Evolutionary conservation across 1,140 invertebrate species (phyloP).

Genomic region (Microplitis demolitor): DNA sequence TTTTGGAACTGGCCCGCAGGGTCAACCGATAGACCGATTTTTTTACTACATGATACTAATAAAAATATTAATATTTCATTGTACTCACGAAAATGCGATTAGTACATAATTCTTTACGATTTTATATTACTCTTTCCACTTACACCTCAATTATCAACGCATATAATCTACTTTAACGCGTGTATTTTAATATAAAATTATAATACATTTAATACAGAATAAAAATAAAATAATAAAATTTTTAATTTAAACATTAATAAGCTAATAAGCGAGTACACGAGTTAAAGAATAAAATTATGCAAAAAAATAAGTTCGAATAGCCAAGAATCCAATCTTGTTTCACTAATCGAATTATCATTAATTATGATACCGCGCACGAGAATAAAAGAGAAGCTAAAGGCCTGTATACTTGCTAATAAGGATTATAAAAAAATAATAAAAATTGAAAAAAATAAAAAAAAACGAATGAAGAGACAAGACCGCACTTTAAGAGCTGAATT

Average conservation of each 20-base stretch:
- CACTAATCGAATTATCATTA: conserved; percentile 57
- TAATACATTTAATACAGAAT: too few relatives aligned
- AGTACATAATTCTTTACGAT: too few relatives aligned
- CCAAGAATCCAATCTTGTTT: conserved; percentile 42
- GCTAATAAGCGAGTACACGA: background rate
- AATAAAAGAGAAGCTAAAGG: conserved; percentile 4
- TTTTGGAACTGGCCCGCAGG: too few relatives aligned
- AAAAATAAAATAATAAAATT: background rate
- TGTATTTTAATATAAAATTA: too few relatives aligned
- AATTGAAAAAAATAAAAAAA: conserved; percentile 30
- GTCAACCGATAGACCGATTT: too few relatives aligned
- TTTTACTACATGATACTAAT: too few relatives aligned
- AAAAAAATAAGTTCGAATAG: conserved; percentile 12
- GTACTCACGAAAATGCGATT: too few relatives aligned
- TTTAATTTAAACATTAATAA: background rate
- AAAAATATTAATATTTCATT: too few relatives aligned
- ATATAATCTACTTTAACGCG: too few relatives aligned
- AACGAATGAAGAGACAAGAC: conserved; percentile 33
- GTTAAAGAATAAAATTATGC: background rate
- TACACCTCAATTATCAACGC: too few relatives aligned
- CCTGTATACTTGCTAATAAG: background rate
- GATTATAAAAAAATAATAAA: conserved; percentile 21
- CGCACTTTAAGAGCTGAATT: conserved; percentile 55
- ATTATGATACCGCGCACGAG: conserved; percentile 43
- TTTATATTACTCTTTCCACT: too few relatives aligned